Conservation (phyloP, 1,140 invertebrate genomes). For the Tetragonula clypearis region DNA sequence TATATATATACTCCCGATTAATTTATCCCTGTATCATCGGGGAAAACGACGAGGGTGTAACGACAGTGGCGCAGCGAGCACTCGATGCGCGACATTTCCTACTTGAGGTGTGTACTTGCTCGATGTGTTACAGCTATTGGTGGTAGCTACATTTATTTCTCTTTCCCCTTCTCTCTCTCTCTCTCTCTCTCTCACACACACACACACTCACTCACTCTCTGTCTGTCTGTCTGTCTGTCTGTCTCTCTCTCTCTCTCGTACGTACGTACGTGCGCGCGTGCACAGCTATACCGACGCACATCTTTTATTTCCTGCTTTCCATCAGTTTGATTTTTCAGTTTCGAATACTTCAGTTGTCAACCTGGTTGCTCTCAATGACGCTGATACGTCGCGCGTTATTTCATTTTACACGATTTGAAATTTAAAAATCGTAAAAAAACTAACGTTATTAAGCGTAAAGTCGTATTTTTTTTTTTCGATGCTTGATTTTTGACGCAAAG, state of each 20-base stretch:
- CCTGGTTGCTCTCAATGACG: neutral
- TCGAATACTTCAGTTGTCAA: neutral
- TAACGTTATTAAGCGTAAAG: neutral
- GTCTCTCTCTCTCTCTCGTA: neutral
- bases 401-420: neutral
- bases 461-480: neutral
- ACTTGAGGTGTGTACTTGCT: constrained; percentile 7
- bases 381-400: no score
- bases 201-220: no score
- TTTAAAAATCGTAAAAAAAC: neutral
- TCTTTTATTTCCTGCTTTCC: neutral
- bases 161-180: neutral
- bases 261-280: neutral
- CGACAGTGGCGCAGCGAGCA: constrained; percentile 33
- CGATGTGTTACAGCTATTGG: neutral
- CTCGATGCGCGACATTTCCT: constrained; percentile 21
- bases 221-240: no score
- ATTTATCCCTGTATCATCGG: constrained; percentile 10
- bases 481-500: neutral
- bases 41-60: constrained; percentile 15
- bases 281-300: neutral
- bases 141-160: neutral
- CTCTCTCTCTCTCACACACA: neutral
- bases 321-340: neutral
- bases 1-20: neutral